phyloP scores from a whole-genome alignment of 2,113 vertebrate species.

The Bos javanicus region DNA sequence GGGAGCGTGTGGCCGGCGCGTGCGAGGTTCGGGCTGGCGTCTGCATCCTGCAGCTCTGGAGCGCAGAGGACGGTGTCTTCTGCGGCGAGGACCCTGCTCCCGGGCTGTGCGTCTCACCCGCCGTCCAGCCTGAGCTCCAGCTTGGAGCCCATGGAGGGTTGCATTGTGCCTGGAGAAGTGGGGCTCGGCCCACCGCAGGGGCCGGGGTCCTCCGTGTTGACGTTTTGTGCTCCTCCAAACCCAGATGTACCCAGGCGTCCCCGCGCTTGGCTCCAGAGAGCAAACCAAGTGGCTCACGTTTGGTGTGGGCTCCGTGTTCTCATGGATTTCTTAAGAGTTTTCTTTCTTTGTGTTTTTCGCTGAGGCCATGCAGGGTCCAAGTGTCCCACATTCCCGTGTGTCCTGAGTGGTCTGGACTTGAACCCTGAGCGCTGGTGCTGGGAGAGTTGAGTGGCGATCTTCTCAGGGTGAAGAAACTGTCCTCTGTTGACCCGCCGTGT shows the following conservation, averaged over 20 bases:
- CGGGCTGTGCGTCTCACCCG: no score
- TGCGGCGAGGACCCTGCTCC: not conserved
- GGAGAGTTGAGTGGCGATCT: not conserved
- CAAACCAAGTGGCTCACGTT: rapidly evolving
- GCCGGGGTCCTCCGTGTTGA: not conserved
- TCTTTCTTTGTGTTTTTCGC: not conserved
- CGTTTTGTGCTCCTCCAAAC: not conserved
- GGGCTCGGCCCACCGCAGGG: rapidly evolving
- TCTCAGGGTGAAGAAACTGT: not conserved
- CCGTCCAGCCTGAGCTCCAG: not conserved
- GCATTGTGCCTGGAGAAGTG: not conserved
- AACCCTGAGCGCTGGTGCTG: not conserved
- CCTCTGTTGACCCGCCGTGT: no score
- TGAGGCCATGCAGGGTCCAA: not conserved
- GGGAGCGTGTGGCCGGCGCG: not conserved
- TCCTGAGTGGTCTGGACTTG: not conserved
- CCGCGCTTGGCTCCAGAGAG: not conserved
- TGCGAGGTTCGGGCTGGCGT: rapidly evolving
- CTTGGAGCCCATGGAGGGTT: not conserved
- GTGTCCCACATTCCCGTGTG: not conserved
- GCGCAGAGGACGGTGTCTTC: not conserved
- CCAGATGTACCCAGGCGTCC: rapidly evolving
- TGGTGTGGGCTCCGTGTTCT: not conserved
- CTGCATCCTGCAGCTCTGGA: not conserved
- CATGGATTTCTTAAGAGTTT: not conserved